Conservation (phyloP, 1,140 invertebrate genomes). For the Neoseiulus cucumeris region DNA sequence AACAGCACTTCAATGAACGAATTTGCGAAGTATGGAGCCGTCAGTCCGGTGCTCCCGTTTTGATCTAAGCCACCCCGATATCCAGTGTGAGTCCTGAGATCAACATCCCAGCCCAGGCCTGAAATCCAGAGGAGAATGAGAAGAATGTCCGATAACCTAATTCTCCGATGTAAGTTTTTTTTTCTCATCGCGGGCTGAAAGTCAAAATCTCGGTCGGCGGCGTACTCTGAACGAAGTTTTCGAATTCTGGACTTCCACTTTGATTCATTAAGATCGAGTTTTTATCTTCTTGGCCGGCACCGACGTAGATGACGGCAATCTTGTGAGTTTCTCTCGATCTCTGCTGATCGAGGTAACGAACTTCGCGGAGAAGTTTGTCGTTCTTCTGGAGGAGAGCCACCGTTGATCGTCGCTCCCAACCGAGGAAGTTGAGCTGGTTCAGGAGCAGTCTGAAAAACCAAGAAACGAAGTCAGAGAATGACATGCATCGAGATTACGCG, state of each 20-base stretch:
- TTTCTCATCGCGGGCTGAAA: too few species aligned
- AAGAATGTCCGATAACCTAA: background rate
- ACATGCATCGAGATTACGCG: too few species aligned
- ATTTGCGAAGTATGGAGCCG: constrained; percentile 81
- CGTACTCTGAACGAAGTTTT: constrained; percentile 51
- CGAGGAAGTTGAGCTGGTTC: constrained; percentile 8
- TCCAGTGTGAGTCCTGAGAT: constrained; percentile 80
- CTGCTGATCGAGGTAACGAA: constrained; percentile 77
- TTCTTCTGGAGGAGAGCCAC: constrained; percentile 72
- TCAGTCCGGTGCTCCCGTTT: constrained; percentile 70
- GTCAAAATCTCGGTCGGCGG: too few species aligned
- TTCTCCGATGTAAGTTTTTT: too few species aligned
- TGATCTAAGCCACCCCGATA: constrained; percentile 84
- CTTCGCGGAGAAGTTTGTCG: constrained; percentile 68
- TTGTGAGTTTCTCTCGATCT: constrained; percentile 80
- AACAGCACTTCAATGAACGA: constrained; percentile 73
- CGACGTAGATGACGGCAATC: constrained; percentile 95
- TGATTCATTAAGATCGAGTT: constrained; percentile 62
- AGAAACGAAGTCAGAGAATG: constrained; percentile 7
- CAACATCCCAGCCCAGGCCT: constrained; percentile 32
- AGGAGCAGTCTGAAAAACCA: constrained; percentile 4
- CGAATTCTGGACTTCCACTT: constrained; percentile 70
- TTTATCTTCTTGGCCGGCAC: constrained; percentile 87
- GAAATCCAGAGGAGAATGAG: background rate
- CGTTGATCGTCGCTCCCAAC: constrained; percentile 29